These are phyloP conservation scores for Diachasmimorpha longicaudata DNA, from an alignment of 1,140 invertebrate species.

Conservation along the genomic window DNA sequence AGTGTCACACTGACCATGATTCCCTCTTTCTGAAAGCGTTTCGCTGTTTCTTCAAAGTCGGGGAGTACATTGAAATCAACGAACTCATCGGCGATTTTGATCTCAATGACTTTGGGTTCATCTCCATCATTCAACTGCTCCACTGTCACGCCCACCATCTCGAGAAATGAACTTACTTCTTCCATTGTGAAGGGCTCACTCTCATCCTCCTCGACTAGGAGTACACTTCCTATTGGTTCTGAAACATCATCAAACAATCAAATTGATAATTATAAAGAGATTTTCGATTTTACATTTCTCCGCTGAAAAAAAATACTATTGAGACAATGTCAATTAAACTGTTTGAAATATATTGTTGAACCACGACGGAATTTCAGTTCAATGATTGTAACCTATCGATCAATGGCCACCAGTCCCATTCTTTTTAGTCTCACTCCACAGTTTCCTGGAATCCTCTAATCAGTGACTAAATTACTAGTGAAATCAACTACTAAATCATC, in stretches of 20 bases:
- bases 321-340: too few species aligned
- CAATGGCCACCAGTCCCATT: too few species aligned
- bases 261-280: not conserved
- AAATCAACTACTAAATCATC: too few species aligned
- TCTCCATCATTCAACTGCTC: not conserved
- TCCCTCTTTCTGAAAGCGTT: not conserved
- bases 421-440: too few species aligned
- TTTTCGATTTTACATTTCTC: too few species aligned
- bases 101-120: not conserved
- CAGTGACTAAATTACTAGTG: too few species aligned
- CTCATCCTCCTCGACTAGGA: not conserved
- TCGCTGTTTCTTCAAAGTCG: not conserved
- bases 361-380: too few species aligned
- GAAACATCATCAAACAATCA: not conserved
- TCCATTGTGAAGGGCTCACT: not conserved
- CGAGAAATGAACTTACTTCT: not conserved
- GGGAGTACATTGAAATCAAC: not conserved
- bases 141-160: not conserved
- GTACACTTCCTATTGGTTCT: conserved; percentile 18
- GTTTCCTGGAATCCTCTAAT: too few species aligned
- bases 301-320: too few species aligned
- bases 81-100: not conserved
- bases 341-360: too few species aligned
- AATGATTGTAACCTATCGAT: too few species aligned
- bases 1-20: not conserved